Conservation (phyloP, 2,113 vertebrate species). For the Aspiorhynchus laticeps region DNA sequence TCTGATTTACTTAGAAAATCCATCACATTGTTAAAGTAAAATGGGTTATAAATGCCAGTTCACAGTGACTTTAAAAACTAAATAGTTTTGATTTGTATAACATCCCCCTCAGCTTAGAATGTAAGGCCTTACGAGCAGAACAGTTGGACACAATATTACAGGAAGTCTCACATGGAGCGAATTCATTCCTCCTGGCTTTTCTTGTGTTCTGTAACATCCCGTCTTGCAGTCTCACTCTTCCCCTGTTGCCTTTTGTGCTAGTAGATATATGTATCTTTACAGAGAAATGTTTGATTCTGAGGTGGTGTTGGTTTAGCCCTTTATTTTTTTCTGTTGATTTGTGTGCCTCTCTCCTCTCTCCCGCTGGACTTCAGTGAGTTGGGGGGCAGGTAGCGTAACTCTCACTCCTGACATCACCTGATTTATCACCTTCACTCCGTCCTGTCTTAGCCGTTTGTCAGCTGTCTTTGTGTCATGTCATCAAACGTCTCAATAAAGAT, state of each 20-base stretch:
- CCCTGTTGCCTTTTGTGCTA: neutral
- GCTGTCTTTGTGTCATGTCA: conserved; percentile 38
- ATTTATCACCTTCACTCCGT: conserved; percentile 41
- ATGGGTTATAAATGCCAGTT: neutral
- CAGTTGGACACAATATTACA: neutral
- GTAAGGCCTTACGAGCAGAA: neutral
- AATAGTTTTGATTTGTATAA: neutral
- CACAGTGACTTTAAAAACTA: neutral
- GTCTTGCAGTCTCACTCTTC: neutral
- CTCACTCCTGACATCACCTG: conserved; percentile 67
- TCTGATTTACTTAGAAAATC: neutral
- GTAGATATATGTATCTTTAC: conserved; percentile 32
- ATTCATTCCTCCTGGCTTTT: neutral
- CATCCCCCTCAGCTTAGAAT: neutral
- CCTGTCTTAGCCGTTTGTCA: conserved; percentile 19
- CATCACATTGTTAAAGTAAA: neutral
- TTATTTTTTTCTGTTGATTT: conserved; percentile 51
- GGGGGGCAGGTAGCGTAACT: conserved; percentile 81
- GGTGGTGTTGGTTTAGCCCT: conserved; percentile 5
- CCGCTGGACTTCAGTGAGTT: conserved; percentile 81
- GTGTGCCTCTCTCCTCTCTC: conserved; percentile 72
- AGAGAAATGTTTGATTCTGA: conserved; percentile 17
- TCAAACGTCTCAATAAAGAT: conserved; percentile 3
- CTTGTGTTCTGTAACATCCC: neutral
- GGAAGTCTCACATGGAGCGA: neutral